Percentiles rank a stretch among this genome's conserved stretches.
phyloP scores from a whole-genome alignment of 2,797 vertebrate species.

The Australoheros facetus region DNA sequence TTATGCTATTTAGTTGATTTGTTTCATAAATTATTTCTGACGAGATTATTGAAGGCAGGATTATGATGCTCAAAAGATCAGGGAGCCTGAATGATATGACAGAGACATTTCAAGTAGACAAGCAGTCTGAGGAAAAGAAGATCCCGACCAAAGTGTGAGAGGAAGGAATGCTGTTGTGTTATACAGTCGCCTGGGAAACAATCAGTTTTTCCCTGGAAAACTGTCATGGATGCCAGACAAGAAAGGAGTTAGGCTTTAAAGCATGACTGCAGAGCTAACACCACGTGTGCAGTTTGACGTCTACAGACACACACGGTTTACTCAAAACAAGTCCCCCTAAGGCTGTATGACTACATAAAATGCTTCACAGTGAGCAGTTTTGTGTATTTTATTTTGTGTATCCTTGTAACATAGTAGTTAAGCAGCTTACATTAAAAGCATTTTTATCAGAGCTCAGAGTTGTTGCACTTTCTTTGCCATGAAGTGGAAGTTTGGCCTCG shows the following conservation, averaged over 20 bases:
- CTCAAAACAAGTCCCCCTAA: background rate
- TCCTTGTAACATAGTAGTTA: background rate
- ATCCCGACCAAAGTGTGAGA: constrained; percentile 50
- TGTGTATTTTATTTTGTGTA: background rate
- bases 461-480: constrained; percentile 27
- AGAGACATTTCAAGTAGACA: constrained; percentile 25
- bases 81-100: constrained; percentile 21
- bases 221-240: constrained; percentile 63
- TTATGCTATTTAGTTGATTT: background rate
- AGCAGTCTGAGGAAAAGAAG: constrained; percentile 39
- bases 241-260: constrained; percentile 23
- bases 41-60: background rate
- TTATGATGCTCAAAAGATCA: constrained; percentile 7
- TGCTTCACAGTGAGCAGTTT: background rate
- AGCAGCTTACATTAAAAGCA: background rate
- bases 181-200: constrained; percentile 75
- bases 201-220: constrained; percentile 74
- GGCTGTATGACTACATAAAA: background rate
- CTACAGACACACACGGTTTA: constrained; percentile 18
- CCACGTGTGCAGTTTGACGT: constrained; percentile 48
- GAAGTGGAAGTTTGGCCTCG: constrained; percentile 67
- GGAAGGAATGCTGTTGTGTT: constrained; percentile 82
- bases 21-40: background rate
- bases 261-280: constrained; percentile 40
- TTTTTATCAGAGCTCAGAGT: constrained; percentile 25